Evolutionary conservation across 2,888 invertebrate genomes (phyloP), one percentile per base, ranked within the genome.

Genomic region (Fissipunctia ypsillon): DNA sequence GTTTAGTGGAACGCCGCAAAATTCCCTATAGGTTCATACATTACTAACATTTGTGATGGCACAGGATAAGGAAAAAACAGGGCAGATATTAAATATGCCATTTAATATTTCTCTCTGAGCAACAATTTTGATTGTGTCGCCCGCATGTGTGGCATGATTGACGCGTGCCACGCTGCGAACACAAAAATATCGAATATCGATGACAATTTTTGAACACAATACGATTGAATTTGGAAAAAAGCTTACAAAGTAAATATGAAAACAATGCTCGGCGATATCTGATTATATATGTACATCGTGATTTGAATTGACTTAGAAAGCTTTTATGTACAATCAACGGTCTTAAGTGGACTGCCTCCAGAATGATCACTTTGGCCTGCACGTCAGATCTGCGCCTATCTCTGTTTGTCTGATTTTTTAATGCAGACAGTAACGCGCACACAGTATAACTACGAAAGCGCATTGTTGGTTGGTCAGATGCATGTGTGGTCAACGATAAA

Each of bases 61-160:
- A 71, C 63, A 35, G 66, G 68, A 81, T 81, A 77, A 80, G 74
- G 68, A 80, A 83, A 87, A 86, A 81, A 84, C 74, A 84, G 81
- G 85, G 80, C 76, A 78, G 86, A 86, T 90, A 91, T 91, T 88
- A 91, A 89, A 91, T 88, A 87, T 87, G 81, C 80, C 88, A 89
- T 91, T 91, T 90, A 88, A 91, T 91, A 93, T 91, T 90, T 90
- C 88, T 80, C 87, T 90, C 89, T 85, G 89, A 88, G 90, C 90
- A 91, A 93, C 93, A 92, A 93, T 93, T 92, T 91, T 89, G 91
- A 90, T 87, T 89, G 88, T 92, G 95, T 94, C 94, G 88, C 88
- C 88, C 89, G 88, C 95, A 95, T 90, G 64, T 93, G 94, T 75
- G 80, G 88, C 89, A 76, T 94, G 94, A 95, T 94, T 93, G 95